These are phyloP conservation scores for Laterallus jamaicensis DNA, from an alignment of 2,113 vertebrate species.

Conservation along the genomic window DNA sequence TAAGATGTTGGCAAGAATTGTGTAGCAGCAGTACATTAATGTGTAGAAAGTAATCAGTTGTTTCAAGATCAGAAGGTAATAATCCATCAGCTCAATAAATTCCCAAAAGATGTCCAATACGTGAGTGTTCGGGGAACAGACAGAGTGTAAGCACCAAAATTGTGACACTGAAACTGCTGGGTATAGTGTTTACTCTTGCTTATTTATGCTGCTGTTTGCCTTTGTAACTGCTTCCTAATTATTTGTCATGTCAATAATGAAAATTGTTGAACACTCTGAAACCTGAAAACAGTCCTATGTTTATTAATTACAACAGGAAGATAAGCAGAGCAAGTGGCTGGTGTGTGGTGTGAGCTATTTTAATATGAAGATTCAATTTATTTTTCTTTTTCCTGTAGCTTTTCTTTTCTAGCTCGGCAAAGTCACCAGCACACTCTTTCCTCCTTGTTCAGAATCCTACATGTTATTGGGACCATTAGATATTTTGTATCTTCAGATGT, in stretches of 20 bases:
- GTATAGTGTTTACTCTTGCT: neutral
- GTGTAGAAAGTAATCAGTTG: neutral
- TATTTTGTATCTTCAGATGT: neutral
- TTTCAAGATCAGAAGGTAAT: slow-evolving; percentile 7
- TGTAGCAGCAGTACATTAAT: neutral
- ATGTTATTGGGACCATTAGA: neutral
- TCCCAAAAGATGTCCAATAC: neutral
- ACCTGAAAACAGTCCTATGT: neutral
- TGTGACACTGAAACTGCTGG: neutral
- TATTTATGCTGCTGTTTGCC: neutral
- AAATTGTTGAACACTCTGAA: neutral
- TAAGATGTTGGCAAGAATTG: neutral
- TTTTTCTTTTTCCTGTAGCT: neutral
- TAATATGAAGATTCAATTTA: neutral
- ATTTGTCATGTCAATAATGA: neutral
- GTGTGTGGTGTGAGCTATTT: neutral
- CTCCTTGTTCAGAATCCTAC: neutral
- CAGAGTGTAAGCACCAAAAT: neutral
- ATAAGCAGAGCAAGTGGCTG: neutral
- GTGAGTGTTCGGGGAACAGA: neutral
- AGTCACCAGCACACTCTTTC: neutral
- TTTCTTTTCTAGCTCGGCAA: neutral
- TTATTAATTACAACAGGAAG: neutral
- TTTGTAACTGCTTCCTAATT: neutral
- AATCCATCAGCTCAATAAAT: neutral